These are phyloP conservation scores for Holothuria leucospilota DNA, from an alignment of 53 echinoderm and acorn worm genomes.

Conservation along the genomic window DNA sequence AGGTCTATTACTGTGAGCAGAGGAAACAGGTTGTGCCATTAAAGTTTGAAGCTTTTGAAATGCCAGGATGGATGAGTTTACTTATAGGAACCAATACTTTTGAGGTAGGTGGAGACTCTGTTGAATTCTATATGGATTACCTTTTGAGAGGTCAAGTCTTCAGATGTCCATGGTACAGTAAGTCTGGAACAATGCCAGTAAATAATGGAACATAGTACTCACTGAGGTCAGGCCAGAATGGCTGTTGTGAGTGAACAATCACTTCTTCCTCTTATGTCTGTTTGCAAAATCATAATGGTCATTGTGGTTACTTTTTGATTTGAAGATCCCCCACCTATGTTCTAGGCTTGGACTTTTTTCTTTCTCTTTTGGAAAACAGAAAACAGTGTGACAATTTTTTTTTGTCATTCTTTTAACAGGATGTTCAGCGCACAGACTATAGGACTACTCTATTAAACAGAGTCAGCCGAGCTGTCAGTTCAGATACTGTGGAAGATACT, in stretches of 20 bases:
- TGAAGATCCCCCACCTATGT: too few relatives aligned
- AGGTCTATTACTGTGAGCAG: constrained; percentile 99
- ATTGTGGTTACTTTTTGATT: too few relatives aligned
- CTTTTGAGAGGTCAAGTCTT: too few relatives aligned
- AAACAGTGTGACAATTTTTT: too few relatives aligned
- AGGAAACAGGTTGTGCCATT: constrained; percentile 91
- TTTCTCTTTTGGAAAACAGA: too few relatives aligned
- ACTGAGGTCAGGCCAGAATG: too few relatives aligned
- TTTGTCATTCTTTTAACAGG: constrained; percentile 53
- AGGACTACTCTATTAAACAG: constrained; percentile 72
- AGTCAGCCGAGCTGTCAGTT: constrained; percentile 75
- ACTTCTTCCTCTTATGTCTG: too few relatives aligned
- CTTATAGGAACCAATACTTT: constrained; percentile 93
- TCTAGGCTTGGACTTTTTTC: too few relatives aligned
- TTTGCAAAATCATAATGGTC: too few relatives aligned
- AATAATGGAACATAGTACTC: too few relatives aligned
- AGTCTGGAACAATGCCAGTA: too few relatives aligned
- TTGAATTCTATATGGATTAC: neutral
- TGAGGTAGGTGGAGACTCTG: constrained; percentile 61
- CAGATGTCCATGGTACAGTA: neutral
- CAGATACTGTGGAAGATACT: constrained; percentile 64
- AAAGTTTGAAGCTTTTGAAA: constrained; percentile 97
- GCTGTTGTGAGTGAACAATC: too few relatives aligned
- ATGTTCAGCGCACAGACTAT: constrained; percentile 79
- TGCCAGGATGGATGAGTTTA: constrained; percentile 99